Evolutionary conservation across 2,797 vertebrate species (phyloP), one percentile per base, ranked within the genome.

Genomic region (Girardinus metallicus): DNA sequence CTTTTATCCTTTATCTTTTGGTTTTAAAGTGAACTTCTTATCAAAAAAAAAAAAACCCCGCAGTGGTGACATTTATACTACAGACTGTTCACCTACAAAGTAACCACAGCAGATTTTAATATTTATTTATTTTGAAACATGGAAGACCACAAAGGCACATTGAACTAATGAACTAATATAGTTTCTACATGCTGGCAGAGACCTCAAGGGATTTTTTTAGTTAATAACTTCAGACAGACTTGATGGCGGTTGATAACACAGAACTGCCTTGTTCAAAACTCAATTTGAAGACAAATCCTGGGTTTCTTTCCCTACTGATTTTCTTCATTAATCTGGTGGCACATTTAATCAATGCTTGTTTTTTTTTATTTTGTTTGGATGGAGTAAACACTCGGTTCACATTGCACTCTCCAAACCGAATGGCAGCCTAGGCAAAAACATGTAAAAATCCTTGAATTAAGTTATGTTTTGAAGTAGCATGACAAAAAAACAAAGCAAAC

Each of bases 1-100:
- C 70, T 83, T 74, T 76, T 79, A 74, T 66, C 41, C 78, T 51
- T 82, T 85, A 76, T 88, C 83, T 84, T 76, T 76, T 83, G 70
- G 81, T 83, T 84, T 92, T 86, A 83, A 73, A 83, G 41, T 76
- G 74, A 87, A 78, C 83, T 80, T 18, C 80, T 76, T 89, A 80
- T 86, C 79, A 9, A 43, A 34, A n/a, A n/a, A n/a, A n/a, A n/a
- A n/a, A n/a, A n/a, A n/a, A n/a, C 10, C 12, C 26, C 0, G 76
- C 51, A 51, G 80, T 60, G n/a, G 46, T 89, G 86, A 88, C 87
- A 92, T 93, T 90, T 85, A 89, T 91, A 89, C 91, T 90, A 83
- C 83, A 91, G 85, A 74, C 80, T 85, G 89, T 93, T 85, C 88
- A 89, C 89, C 83, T 79, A 77, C 78, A 60, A 89, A 74, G 71